Percentiles rank a stretch among this genome's conserved stretches.
Evolutionary conservation across 2,797 vertebrate genomes (phyloP).

Genomic region (Alcedo quadribrachys): DNA sequence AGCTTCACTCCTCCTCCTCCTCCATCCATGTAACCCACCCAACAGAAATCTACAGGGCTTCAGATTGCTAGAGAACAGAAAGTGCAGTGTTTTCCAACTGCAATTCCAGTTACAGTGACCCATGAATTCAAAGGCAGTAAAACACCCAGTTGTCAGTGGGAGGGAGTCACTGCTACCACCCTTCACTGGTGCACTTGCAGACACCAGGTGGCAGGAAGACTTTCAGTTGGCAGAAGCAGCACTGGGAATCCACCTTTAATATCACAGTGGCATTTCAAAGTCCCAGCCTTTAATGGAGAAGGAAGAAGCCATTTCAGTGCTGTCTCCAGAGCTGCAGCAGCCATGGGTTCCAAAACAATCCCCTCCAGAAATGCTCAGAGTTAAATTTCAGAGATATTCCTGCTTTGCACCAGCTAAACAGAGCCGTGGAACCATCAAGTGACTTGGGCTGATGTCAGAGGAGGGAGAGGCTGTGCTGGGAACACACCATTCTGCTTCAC

Average conservation of each 20-base stretch:
- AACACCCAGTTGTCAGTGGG: background rate
- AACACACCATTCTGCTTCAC: background rate
- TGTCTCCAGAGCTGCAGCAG: background rate
- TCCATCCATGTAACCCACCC: background rate
- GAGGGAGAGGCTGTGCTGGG: background rate
- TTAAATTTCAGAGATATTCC: background rate
- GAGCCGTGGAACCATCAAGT: background rate
- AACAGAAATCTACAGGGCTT: background rate
- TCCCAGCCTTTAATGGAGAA: background rate
- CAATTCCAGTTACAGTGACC: background rate
- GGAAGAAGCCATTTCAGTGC: background rate
- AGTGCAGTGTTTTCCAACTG: background rate
- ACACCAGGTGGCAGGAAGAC: background rate
- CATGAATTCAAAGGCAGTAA: background rate
- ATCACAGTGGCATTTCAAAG: background rate
- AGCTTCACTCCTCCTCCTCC: background rate
- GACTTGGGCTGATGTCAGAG: slow-evolving; percentile 4
- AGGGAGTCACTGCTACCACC: background rate
- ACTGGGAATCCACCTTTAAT: background rate
- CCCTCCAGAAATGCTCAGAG: background rate
- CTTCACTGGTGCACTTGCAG: background rate
- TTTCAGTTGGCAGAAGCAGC: background rate
- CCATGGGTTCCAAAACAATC: background rate
- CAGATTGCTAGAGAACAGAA: background rate
- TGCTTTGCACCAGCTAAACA: background rate